Conservation (phyloP, 2,888 invertebrate genomes). For the Chelonus formosanus region DNA sequence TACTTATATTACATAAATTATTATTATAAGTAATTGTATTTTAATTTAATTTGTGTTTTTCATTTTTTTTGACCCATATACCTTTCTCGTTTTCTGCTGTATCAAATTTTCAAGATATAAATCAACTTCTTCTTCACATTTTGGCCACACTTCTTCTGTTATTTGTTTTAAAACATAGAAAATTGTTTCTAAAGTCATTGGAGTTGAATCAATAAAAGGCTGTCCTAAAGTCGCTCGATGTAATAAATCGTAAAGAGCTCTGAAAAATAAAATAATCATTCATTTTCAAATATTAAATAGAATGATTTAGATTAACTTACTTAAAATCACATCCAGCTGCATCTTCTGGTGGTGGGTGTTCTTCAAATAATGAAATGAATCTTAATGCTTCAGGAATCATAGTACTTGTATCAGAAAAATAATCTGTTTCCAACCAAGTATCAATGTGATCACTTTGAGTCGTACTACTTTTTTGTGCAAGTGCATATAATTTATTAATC, state of each 20-base stretch:
- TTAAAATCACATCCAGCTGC: slow-evolving; percentile 47
- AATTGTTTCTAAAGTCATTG: slow-evolving; percentile 41
- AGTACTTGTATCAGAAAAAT: slow-evolving; percentile 44
- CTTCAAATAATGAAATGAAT: slow-evolving; percentile 54
- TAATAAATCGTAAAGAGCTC: slow-evolving; percentile 54
- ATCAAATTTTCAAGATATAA: slow-evolving; percentile 28
- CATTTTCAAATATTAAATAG: background rate
- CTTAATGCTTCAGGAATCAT: slow-evolving; percentile 52
- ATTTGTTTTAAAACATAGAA: slow-evolving; percentile 42
- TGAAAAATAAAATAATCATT: slow-evolving; percentile 39
- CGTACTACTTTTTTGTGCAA: slow-evolving; percentile 41
- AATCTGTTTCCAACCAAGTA: slow-evolving; percentile 48
- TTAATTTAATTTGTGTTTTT: too few relatives aligned
- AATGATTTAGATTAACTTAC: slow-evolving; percentile 42
- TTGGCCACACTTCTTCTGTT: slow-evolving; percentile 45
- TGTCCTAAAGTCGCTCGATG: slow-evolving; percentile 46
- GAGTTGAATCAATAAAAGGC: slow-evolving; percentile 41
- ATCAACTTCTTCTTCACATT: slow-evolving; percentile 29
- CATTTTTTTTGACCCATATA: slow-evolving; percentile 15
- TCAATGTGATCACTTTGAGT: slow-evolving; percentile 40
- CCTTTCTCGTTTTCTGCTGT: slow-evolving; percentile 17
- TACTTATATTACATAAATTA: too few relatives aligned
- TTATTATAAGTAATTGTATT: background rate
- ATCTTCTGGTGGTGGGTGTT: slow-evolving; percentile 50
- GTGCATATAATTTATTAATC: slow-evolving; percentile 47